Evolutionary conservation across 2,797 vertebrate species (phyloP).

Genomic region (Diglossa cyanea): DNA sequence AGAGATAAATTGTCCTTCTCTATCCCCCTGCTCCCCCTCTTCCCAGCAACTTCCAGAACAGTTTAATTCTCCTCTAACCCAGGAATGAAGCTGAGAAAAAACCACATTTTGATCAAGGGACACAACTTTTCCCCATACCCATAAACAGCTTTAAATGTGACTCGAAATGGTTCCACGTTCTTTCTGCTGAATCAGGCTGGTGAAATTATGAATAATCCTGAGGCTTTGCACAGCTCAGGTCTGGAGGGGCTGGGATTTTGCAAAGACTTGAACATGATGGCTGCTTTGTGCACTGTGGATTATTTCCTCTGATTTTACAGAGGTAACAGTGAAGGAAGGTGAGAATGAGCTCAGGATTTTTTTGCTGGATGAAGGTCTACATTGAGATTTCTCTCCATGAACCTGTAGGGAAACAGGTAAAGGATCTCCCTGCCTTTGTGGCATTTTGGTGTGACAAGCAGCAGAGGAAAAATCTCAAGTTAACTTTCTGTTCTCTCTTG

Average conservation of each 20-base stretch:
- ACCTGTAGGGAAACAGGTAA: not conserved
- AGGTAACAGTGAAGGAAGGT: not conserved
- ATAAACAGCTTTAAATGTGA: not conserved
- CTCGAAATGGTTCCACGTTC: not conserved
- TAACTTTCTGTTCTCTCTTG: not conserved
- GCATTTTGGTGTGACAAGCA: not conserved
- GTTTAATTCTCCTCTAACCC: conserved; percentile 16
- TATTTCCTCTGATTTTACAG: not conserved
- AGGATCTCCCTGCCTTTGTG: not conserved
- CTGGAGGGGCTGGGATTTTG: not conserved
- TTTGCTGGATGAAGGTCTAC: not conserved
- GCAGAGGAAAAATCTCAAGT: not conserved
- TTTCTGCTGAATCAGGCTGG: conserved; percentile 21
- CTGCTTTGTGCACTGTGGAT: not conserved
- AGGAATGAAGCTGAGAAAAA: not conserved
- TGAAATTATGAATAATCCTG: conserved; percentile 9
- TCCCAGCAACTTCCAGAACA: not conserved
- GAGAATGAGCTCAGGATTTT: not conserved
- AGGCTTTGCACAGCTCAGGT: not conserved
- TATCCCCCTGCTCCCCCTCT: not conserved
- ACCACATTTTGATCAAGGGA: not conserved
- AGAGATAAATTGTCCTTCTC: conserved; percentile 52
- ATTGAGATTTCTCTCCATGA: not conserved
- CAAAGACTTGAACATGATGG: not conserved
- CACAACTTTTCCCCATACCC: not conserved